phyloP scores from a whole-genome alignment of 2,797 vertebrate species.

The Chaetophractus vellerosus region DNA sequence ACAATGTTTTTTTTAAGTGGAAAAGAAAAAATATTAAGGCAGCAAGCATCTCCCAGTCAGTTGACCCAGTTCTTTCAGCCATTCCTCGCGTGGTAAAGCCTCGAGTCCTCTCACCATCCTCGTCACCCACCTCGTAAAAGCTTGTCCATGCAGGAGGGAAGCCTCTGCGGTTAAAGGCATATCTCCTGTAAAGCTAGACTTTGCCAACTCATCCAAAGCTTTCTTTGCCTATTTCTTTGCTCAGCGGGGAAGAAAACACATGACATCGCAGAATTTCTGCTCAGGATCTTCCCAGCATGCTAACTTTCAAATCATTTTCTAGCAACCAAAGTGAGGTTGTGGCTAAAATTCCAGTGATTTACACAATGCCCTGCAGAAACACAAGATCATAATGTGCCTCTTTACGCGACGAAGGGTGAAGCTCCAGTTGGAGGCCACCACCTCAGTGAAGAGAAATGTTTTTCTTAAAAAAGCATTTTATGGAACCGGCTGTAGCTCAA shows the following conservation, averaged over 20 bases:
- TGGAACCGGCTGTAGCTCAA: no score
- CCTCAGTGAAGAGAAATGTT: neutral
- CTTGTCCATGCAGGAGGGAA: neutral
- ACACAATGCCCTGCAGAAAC: neutral
- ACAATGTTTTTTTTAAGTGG: no score
- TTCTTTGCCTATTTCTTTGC: neutral
- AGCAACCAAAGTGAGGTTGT: constrained; percentile 13
- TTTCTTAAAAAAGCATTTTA: no score
- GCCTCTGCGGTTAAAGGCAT: neutral
- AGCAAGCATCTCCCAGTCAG: neutral
- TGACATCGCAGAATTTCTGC: neutral
- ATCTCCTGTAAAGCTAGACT: constrained; percentile 25
- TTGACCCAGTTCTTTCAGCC: neutral
- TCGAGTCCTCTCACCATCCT: neutral
- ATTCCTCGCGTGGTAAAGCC: neutral
- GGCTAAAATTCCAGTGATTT: neutral
- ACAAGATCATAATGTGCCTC: constrained; percentile 16
- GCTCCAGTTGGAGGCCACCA: neutral
- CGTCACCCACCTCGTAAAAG: neutral
- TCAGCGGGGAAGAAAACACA: constrained; percentile 29
- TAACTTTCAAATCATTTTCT: constrained; percentile 48
- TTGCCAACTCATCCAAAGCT: neutral
- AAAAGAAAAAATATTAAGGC: neutral
- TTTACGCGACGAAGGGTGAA: neutral
- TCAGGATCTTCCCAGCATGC: constrained; percentile 8